A percentile compares a stretch with the other conserved stretches of the same genome.
Evolutionary conservation across 2,888 invertebrate species (phyloP).

Genomic region (Mythimna vitellina): DNA sequence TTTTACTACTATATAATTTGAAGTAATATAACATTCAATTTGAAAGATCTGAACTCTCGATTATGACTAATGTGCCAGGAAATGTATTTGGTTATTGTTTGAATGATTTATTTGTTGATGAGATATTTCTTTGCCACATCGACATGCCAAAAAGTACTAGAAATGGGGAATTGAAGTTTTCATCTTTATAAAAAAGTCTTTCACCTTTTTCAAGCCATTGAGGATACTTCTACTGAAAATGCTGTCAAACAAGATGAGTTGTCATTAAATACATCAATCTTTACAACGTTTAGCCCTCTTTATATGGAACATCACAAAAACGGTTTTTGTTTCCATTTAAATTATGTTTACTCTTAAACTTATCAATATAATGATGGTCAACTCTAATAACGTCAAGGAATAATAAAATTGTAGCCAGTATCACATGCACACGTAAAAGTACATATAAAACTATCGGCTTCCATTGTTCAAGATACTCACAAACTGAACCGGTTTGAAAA

Average conservation of each 20-base stretch:
- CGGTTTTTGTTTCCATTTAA: background rate
- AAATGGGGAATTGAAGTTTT: background rate
- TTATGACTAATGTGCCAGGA: background rate
- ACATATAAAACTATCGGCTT: conserved; percentile 35
- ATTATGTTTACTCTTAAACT: background rate
- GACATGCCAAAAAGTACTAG: background rate
- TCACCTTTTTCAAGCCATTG: background rate
- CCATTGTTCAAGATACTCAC: conserved; percentile 51
- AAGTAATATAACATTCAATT: conserved; percentile 33
- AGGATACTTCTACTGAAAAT: too few species aligned
- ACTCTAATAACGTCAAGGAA: background rate
- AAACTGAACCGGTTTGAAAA: conserved; percentile 53
- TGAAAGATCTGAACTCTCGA: background rate
- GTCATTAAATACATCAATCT: conserved; percentile 15
- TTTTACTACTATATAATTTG: conserved; percentile 62
- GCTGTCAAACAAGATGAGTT: background rate
- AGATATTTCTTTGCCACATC: too few species aligned
- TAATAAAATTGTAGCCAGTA: background rate
- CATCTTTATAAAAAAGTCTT: background rate
- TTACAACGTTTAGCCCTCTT: conserved; percentile 5
- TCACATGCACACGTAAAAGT: conserved; percentile 24
- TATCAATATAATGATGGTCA: background rate
- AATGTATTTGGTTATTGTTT: background rate
- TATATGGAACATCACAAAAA: conserved; percentile 1
- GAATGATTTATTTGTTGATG: background rate